These are phyloP conservation scores for Limosa lapponica DNA, from an alignment of 2,797 vertebrate genomes.

Conservation along the genomic window DNA sequence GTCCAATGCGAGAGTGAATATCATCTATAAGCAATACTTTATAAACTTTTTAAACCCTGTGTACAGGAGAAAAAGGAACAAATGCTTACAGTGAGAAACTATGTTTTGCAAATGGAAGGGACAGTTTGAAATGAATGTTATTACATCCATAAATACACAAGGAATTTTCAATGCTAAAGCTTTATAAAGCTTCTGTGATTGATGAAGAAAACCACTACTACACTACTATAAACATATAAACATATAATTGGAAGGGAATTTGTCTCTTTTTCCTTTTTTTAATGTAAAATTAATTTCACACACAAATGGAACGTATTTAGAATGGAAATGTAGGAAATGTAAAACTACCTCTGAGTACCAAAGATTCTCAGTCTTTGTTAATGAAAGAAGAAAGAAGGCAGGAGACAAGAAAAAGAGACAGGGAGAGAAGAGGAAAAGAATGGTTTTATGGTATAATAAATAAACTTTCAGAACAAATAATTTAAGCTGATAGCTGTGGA, in stretches of 20 bases:
- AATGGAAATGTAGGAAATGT: neutral
- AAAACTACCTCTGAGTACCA: neutral
- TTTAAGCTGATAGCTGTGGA: neutral
- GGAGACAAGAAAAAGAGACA: neutral
- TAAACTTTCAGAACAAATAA: neutral
- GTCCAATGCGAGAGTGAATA: neutral
- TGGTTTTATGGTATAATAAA: neutral
- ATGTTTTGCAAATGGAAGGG: neutral
- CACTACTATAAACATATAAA: neutral
- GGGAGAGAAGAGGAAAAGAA: neutral
- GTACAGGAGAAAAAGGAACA: neutral
- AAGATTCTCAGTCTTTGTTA: neutral
- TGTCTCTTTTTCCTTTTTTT: neutral
- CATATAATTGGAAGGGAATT: neutral
- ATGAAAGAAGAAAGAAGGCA: neutral
- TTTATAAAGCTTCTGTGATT: neutral
- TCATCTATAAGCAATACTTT: neutral
- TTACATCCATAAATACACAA: neutral
- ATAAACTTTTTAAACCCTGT: neutral
- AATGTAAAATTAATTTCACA: neutral
- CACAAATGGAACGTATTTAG: neutral
- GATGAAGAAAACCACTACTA: neutral
- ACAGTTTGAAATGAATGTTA: neutral
- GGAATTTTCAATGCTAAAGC: neutral
- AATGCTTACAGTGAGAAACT: neutral